Evolutionary conservation across 2,888 invertebrate species (phyloP).

Genomic region (Drepana falcataria): DNA sequence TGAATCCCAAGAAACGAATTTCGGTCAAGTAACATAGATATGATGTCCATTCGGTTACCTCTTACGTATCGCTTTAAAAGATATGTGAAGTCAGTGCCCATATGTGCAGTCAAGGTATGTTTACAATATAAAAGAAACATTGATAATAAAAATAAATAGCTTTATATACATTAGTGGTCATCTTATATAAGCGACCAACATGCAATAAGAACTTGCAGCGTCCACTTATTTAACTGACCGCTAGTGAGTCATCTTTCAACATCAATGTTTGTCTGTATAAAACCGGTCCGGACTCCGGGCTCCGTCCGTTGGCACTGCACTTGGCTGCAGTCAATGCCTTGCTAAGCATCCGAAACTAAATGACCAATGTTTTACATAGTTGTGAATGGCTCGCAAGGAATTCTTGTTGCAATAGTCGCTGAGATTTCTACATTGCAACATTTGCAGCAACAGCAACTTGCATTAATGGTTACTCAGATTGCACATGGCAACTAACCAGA

Average conservation of each 20-base stretch:
- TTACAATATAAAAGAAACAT: too few relatives aligned
- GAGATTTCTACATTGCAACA: not conserved
- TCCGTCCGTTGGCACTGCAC: constrained; percentile 38
- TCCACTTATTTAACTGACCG: constrained; percentile 7
- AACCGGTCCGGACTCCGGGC: constrained; percentile 33
- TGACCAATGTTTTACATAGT: not conserved
- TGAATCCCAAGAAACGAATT: not conserved
- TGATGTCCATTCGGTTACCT: not conserved
- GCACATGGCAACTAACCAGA: constrained; percentile 6
- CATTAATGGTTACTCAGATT: constrained; percentile 4
- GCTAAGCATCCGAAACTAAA: constrained; percentile 2
- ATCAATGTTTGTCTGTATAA: constrained; percentile 20
- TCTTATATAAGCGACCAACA: too few relatives aligned
- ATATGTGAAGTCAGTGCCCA: too few relatives aligned
- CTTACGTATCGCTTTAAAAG: too few relatives aligned
- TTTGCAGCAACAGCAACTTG: not conserved
- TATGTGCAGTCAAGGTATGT: too few relatives aligned
- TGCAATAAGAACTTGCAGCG: constrained; percentile 4
- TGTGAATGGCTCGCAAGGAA: not conserved
- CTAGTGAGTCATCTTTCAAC: constrained; percentile 33
- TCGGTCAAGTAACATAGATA: not conserved
- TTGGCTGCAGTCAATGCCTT: constrained; percentile 4
- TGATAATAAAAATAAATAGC: too few relatives aligned
- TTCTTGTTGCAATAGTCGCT: not conserved
- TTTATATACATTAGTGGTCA: too few relatives aligned